These are phyloP conservation scores for Serranus cabrilla DNA, from an alignment of 2,797 vertebrate genomes.

Conservation along the genomic window DNA sequence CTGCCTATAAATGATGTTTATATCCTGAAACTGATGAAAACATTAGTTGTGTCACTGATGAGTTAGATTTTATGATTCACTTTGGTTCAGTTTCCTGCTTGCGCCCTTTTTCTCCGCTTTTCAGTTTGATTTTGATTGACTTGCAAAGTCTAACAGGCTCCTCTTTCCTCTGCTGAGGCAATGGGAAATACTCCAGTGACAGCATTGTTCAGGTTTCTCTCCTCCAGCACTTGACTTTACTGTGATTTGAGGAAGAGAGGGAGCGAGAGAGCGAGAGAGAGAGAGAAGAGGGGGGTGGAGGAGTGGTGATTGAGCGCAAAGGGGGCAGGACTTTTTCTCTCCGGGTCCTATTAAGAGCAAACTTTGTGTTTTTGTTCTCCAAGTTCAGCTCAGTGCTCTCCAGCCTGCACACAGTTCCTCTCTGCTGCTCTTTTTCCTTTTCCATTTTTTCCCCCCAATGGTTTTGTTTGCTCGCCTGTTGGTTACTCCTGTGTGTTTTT, in stretches of 20 bases:
- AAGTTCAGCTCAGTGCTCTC: constrained; percentile 83
- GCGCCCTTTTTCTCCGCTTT: not conserved
- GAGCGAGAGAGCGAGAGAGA: constrained; percentile 36
- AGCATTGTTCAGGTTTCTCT: constrained; percentile 67
- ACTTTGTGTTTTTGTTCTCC: constrained; percentile 89
- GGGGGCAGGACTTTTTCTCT: constrained; percentile 86
- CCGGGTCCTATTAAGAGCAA: constrained; percentile 87
- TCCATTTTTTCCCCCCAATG: constrained; percentile 36
- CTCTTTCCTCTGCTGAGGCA: constrained; percentile 29
- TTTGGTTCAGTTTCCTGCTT: not conserved
- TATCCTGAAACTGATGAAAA: not conserved
- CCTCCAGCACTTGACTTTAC: constrained; percentile 76
- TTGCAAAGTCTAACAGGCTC: constrained; percentile 6
- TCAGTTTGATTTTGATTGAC: not conserved
- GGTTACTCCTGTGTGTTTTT: constrained; percentile 42
- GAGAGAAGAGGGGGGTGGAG: constrained; percentile 57
- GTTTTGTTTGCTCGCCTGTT: constrained; percentile 57
- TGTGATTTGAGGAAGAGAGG: constrained; percentile 67
- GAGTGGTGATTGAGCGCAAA: constrained; percentile 82
- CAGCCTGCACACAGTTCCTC: constrained; percentile 52
- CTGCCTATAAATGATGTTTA: not conserved
- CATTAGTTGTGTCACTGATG: too few relatives aligned
- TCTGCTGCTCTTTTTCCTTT: constrained; percentile 27
- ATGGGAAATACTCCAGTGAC: constrained; percentile 44
- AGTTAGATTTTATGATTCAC: not conserved